Evolutionary conservation across 2,113 vertebrate genomes (phyloP), one percentile per base, ranked within the genome.

Genomic region (Clarias macrocephalus): DNA sequence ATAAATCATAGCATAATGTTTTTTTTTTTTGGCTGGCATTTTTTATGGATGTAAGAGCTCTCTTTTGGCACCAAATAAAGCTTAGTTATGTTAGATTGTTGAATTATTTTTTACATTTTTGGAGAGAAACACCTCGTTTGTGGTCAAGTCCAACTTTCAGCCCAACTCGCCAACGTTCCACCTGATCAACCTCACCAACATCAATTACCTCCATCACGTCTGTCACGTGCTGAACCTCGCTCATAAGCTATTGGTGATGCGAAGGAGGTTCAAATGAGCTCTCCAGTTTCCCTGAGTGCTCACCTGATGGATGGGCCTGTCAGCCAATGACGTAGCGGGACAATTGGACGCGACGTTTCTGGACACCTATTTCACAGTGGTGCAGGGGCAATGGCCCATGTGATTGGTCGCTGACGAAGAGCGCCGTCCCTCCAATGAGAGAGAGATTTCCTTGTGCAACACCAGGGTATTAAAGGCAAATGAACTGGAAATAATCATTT

Each of bases 321-420:
- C 89, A 89, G 80, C 89, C 90, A 91, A 91, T 90, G 89, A 90
- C 30, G 72, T 87, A 90, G 87, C 75, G 79, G 79, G 85, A 89
- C 84, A 80, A 91, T 92, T 86, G 86, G 75, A 85, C 85, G 87
- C 88, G 84, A 90, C 81, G 73, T 90, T 91, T 88, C 83, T 80
- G 83, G 86, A 75, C 85, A 87, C 88, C 88, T 86, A 90, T 92
- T 91, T 89, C 88, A 86, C 89, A 89, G 85, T 89, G 90, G 86
- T 65, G 88, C 87, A 82, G 84, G 85, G 68, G 90, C 90, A 92
- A 92, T 90, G 90, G 86, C 76, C 87, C 90, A 89, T 90, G 86
- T 89, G 87, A 91, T 91, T 90, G 87, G 89, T 82, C 87, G 76
- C 73, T 60, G 86, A 82, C 28, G 63, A 85, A 83, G 83, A 84